A percentile compares a stretch with the other conserved stretches of the same genome.
Conservation (phyloP, 2,113 vertebrate genomes). For the Galeopterus variegatus region DNA sequence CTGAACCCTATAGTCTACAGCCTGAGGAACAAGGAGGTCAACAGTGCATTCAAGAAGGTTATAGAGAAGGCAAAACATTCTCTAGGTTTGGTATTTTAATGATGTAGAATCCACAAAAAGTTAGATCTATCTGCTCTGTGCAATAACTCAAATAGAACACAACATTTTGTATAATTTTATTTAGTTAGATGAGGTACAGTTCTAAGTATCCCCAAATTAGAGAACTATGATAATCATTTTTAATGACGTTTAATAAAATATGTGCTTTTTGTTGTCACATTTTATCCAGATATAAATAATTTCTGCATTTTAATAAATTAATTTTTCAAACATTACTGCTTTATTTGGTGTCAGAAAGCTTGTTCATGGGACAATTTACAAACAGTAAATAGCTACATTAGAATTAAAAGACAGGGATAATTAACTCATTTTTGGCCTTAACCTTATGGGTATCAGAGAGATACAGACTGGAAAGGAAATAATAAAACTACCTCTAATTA, state of each 20-base stretch:
- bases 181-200: not conserved
- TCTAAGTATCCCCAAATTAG: not conserved
- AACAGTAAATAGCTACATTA: not conserved
- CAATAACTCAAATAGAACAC: not conserved
- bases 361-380: not conserved
- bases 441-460: not conserved
- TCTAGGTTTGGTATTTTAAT: not conserved
- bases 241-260: not conserved
- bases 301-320: not conserved
- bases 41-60: slow-evolving; percentile 48
- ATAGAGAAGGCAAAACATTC: not conserved
- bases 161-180: not conserved
- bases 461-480: no score
- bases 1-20: slow-evolving; percentile 51
- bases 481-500: no score
- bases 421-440: not conserved
- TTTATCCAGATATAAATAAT: not conserved
- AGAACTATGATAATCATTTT: not conserved
- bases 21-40: slow-evolving; percentile 57
- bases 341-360: not conserved
- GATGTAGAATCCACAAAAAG: not conserved
- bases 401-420: no score
- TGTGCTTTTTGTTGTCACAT: not conserved
- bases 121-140: not conserved
- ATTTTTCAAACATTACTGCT: not conserved